Evolutionary conservation across 2,113 vertebrate species (phyloP).

Genomic region (Neolamprologus toae): DNA sequence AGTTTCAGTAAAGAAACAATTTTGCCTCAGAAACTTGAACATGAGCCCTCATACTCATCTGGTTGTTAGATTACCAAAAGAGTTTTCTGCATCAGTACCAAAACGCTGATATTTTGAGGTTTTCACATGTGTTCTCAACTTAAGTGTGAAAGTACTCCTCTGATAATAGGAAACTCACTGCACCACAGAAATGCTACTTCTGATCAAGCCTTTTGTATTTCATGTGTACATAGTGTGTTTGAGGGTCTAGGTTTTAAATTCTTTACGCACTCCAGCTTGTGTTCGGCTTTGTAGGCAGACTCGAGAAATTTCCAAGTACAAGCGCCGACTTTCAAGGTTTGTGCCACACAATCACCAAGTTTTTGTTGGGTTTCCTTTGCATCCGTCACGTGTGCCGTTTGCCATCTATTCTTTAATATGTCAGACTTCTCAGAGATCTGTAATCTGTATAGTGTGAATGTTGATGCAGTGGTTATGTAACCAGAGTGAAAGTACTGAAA

Average conservation of each 20-base stretch:
- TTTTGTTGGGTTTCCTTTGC: not conserved
- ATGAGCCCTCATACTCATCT: not conserved
- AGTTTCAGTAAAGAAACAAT: not conserved
- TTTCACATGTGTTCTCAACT: not conserved
- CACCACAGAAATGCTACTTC: conserved; percentile 7
- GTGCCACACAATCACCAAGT: not conserved
- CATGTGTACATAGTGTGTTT: conserved; percentile 24
- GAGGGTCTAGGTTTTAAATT: not conserved
- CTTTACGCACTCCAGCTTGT: not conserved
- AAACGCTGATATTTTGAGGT: not conserved
- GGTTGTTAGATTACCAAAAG: not conserved
- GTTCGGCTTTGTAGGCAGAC: not conserved
- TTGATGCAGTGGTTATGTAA: not conserved
- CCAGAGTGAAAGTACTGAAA: not conserved
- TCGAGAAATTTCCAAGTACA: not conserved
- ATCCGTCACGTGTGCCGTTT: not conserved
- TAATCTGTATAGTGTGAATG: conserved; percentile 27
- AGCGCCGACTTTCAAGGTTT: not conserved
- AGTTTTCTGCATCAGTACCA: not conserved
- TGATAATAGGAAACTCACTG: not conserved
- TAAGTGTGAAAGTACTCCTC: not conserved
- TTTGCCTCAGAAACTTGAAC: not conserved
- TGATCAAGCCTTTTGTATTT: not conserved
- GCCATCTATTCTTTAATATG: not conserved
- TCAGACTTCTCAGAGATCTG: conserved; percentile 7